phyloP scores from a whole-genome alignment of 2,888 invertebrate genomes.

The Chaetogeoica ovagalla region DNA sequence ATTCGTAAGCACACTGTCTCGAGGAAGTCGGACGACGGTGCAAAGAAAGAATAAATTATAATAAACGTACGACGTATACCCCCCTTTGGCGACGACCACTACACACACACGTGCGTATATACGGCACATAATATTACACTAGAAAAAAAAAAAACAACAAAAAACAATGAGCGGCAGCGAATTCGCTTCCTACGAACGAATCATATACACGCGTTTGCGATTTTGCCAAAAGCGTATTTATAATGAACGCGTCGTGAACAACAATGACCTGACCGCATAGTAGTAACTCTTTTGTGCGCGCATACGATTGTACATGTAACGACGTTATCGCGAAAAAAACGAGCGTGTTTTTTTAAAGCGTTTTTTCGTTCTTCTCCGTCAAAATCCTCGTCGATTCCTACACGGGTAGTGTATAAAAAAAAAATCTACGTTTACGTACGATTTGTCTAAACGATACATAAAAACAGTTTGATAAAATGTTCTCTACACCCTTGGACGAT shows the following conservation, averaged over 20 bases:
- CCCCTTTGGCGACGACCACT: neutral
- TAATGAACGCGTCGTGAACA: slow-evolving; percentile 8
- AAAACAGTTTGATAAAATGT: too few species aligned
- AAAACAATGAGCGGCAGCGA: slow-evolving; percentile 24
- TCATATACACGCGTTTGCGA: neutral
- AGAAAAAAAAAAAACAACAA: too few species aligned
- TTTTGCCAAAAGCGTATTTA: slow-evolving; percentile 6
- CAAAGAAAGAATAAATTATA: slow-evolving; percentile 15
- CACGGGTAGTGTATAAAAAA: neutral
- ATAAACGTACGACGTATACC: neutral
- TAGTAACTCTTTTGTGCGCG: slow-evolving; percentile 16
- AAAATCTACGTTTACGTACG: neutral
- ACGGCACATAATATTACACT: too few species aligned
- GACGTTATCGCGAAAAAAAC: slow-evolving; percentile 1
- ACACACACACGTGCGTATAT: too few species aligned
- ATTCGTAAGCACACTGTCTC: neutral
- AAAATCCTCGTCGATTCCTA: neutral
- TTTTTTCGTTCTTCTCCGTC: too few species aligned
- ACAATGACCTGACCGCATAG: slow-evolving; percentile 7
- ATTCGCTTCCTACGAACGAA: slow-evolving; percentile 22
- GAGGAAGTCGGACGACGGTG: neutral
- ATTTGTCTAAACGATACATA: too few species aligned
- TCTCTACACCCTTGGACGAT: too few species aligned
- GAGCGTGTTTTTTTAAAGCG: neutral
- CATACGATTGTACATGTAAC: neutral